phyloP scores from a whole-genome alignment of 1,140 invertebrate species.

The Drosophila nasuta region DNA sequence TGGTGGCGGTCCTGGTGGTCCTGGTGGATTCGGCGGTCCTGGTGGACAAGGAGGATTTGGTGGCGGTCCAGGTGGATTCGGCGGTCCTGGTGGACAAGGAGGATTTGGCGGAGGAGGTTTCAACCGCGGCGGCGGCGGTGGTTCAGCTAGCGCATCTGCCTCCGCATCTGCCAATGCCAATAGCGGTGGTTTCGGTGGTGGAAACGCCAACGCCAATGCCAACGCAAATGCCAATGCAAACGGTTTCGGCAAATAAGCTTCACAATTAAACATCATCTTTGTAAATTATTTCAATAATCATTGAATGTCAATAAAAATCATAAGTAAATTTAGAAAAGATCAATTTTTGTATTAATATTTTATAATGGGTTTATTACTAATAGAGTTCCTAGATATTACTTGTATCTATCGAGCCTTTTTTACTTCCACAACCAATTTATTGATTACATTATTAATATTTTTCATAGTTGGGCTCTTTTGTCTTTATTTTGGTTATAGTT shows the following conservation, averaged over 20 bases:
- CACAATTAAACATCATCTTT: neutral
- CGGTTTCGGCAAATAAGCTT: conserved; percentile 10
- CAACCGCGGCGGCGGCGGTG: conserved; percentile 12
- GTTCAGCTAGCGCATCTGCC: neutral
- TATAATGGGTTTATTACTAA: too few relatives aligned
- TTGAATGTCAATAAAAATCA: conserved; percentile 4
- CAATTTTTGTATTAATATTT: too few relatives aligned
- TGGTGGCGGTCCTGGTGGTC: neutral
- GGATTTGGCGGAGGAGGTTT: neutral
- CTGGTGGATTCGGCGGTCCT: neutral
- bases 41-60: neutral
- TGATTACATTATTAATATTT: too few relatives aligned
- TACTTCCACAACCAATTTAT: too few relatives aligned
- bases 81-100: neutral
- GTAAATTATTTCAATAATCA: conserved; percentile 3
- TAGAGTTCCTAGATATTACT: too few relatives aligned
- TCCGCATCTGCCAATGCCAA: neutral
- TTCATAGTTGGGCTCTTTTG: too few relatives aligned
- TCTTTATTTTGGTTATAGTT: too few relatives aligned
- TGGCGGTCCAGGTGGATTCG: neutral
- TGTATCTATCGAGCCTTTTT: too few relatives aligned
- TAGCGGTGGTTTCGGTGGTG: neutral
- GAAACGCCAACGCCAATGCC: neutral
- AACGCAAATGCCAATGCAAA: neutral
- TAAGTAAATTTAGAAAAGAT: neutral